These are phyloP conservation scores for Sterrhoptilus dennistouni DNA, from an alignment of 2,113 vertebrate species.

Conservation along the genomic window DNA sequence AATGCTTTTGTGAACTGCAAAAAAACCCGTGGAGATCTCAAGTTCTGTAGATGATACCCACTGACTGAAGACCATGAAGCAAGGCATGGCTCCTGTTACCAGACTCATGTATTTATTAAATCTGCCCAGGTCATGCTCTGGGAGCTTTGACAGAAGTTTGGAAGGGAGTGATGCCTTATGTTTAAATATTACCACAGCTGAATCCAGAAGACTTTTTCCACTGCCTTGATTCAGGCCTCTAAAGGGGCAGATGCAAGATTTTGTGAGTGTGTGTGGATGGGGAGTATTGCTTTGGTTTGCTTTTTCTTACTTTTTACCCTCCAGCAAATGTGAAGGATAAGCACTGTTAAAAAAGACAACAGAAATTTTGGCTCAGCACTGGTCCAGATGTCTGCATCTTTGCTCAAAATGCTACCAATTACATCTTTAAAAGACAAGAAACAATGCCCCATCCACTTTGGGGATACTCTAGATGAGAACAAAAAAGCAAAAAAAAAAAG, in stretches of 20 bases:
- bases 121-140: no score
- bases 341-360: not conserved
- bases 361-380: not conserved
- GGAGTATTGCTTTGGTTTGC: not conserved
- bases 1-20: not conserved
- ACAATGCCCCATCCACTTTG: not conserved
- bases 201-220: not conserved
- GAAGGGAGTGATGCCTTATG: not conserved
- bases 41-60: not conserved
- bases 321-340: not conserved
- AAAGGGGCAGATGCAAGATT: not conserved
- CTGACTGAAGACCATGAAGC: not conserved
- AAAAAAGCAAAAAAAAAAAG: not conserved
- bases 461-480: not conserved
- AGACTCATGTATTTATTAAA: not conserved
- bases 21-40: fast-evolving
- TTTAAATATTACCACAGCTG: not conserved
- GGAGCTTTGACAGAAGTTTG: not conserved
- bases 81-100: not conserved
- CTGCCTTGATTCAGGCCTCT: not conserved
- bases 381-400: slow-evolving; percentile 26
- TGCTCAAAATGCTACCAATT: not conserved
- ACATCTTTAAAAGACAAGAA: not conserved
- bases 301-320: not conserved
- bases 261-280: fast-evolving